Evolutionary conservation across 2,888 invertebrate species (phyloP).

Genomic region (Caenorhabditis angaria): DNA sequence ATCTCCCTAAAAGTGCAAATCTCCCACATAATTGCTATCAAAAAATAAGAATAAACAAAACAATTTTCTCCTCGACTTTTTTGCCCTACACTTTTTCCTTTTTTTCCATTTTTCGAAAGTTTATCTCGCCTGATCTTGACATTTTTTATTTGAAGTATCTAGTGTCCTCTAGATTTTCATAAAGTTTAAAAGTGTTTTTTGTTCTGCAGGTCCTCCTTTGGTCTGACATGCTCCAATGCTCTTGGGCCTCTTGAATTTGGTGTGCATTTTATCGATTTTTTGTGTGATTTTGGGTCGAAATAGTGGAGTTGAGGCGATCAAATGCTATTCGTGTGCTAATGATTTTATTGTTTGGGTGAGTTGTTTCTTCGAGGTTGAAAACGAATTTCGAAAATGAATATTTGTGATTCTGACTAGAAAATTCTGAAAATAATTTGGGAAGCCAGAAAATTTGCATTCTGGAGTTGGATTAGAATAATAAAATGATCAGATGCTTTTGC

Average conservation of each 20-base stretch:
- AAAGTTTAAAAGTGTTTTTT: not conserved
- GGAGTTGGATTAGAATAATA: too few relatives aligned
- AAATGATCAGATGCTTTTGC: too few relatives aligned
- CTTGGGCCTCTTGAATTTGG: slow-evolving; percentile 17
- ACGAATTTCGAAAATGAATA: not conserved
- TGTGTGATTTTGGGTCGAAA: too few relatives aligned
- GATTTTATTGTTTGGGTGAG: slow-evolving; percentile 69
- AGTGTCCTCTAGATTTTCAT: not conserved
- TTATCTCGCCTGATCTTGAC: not conserved
- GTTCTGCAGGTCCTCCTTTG: slow-evolving; percentile 16
- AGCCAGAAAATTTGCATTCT: too few relatives aligned
- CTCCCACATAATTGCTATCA: too few relatives aligned
- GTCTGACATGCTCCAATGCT: slow-evolving; percentile 43
- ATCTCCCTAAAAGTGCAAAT: too few relatives aligned
- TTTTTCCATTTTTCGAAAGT: slow-evolving; percentile 7
- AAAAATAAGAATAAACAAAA: too few relatives aligned
- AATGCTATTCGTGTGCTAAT: slow-evolving; percentile 68
- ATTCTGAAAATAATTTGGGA: too few relatives aligned
- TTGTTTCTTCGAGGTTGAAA: slow-evolving; percentile 5
- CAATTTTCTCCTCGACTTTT: too few relatives aligned
- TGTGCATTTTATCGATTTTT: slow-evolving; percentile 14
- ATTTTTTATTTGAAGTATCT: not conserved
- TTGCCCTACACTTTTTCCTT: not conserved
- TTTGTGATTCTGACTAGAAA: too few relatives aligned
- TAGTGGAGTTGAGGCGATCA: slow-evolving; percentile 45